phyloP scores from a whole-genome alignment of 2,113 vertebrate genomes.

The Anarhynchus alexandrinus region DNA sequence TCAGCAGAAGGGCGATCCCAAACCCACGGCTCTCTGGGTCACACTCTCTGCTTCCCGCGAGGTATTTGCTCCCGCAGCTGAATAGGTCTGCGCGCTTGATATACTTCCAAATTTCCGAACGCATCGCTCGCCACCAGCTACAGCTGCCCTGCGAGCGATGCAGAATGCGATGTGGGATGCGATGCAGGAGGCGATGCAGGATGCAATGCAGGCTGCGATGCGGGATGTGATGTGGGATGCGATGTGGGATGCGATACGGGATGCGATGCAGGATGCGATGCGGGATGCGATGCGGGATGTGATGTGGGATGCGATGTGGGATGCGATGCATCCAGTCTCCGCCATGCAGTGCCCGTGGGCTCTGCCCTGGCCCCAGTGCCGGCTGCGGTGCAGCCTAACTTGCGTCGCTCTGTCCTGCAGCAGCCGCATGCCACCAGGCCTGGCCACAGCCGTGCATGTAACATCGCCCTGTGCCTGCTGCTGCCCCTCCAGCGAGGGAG shows the following conservation, averaged over 20 bases:
- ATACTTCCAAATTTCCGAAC: background rate
- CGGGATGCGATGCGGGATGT: fast-evolving
- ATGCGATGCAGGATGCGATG: background rate
- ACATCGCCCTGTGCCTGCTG: background rate
- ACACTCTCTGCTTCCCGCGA: background rate
- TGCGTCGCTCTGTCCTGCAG: background rate
- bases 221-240: fast-evolving
- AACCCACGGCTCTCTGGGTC: background rate
- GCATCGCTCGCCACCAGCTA: background rate
- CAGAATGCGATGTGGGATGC: background rate
- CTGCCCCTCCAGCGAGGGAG: background rate
- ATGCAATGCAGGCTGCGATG: fast-evolving
- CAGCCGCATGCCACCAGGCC: background rate
- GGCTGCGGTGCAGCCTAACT: background rate
- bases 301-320: fast-evolving
- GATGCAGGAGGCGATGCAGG: background rate
- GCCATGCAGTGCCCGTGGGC: fast-evolving
- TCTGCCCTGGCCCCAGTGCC: background rate
- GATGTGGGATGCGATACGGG: fast-evolving
- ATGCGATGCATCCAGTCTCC: fast-evolving
- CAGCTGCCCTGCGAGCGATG: fast-evolving
- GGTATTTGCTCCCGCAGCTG: background rate
- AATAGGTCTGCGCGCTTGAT: fast-evolving
- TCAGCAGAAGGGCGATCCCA: background rate
- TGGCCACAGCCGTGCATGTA: fast-evolving